Base-by-base conservation (phyloP, 2,888 invertebrate genomes). In the Apodemia zela region DNA sequence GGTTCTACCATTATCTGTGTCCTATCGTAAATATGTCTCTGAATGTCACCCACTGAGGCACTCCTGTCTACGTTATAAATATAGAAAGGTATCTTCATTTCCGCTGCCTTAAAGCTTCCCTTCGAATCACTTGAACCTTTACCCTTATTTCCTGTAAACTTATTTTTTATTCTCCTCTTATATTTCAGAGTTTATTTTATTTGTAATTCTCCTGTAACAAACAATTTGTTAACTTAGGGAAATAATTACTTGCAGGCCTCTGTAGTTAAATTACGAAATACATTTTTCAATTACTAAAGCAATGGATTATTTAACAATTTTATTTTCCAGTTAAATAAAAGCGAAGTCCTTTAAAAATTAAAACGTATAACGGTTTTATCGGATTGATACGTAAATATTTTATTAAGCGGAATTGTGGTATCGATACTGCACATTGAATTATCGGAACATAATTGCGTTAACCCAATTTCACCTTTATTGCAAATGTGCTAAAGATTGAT, bases 321-420 rank as follows among this genome's bases (percentile, higher is more conserved):
- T 45, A 29, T 54, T 54, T 6, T 6, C 15, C 54, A 7, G 29
- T 54, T 54, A 25, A 54, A 54, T 54, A 54, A 54, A 54, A n/a
- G 45, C n/a, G 29, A 25, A 54, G 54, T 54, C 15, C 15, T 54
- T 54, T 29, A 54, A 54, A 15, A 25, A 15, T 54, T 54, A 25
- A 54, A 54, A 29, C 54, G 54, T 25, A 25, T 54, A 29, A 25
- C 54, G 25, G 29, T 54, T 54, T 54, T 54, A 54, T 54, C 29
- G 15, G 54, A 54, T 54, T 54, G 54, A 29, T 54, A 54, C 25
- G 54, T 54, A 54, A 54, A 54, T 54, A 54, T 54, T 54, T 54
- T 54, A 54, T 54, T 54, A 54, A 54, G 29, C 54, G 54, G 54
- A 54, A 54, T 54, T 54, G 54, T 54, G 54, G 54, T 13, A 54